Base-by-base conservation (phyloP, 2,797 vertebrate species). In the Myiothlypis coronata region DNA sequence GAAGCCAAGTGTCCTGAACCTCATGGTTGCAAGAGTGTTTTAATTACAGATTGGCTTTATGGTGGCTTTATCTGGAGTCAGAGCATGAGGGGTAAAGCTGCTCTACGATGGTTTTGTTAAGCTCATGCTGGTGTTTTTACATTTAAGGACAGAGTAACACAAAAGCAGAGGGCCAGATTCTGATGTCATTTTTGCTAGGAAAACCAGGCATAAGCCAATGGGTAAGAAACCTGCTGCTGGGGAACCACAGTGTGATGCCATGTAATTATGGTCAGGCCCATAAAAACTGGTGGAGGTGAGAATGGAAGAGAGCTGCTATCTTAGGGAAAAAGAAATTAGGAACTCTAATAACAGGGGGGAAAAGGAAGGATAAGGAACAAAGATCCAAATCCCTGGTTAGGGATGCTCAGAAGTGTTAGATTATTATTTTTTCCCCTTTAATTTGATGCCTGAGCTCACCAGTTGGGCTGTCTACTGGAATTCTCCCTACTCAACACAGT, bases 401-500 rank as follows among this genome's bases (percentile, higher is more conserved):
- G 17, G 59, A 41, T 0, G 0, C 41, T 91, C 24, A 59, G 35
- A 88, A 69, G 17, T 43, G 26, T 30, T 65, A n/a, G 12, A 47
- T 55, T 32, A 30, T 12, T 30, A 9, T 14, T 43, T 39, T 10
- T 4, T 11, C 4, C 11, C 19, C 7, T 39, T 53, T 46, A 32
- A 71, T 8, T 50, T 32, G 35, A 7, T 87, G 16, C 26, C 41
- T 64, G 14, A 5, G 0, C 69, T 67, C 43, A 10, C 27, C 19
- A 5, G 10, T 6, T 16, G 27, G 8, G 32, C 20, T 39, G 26
- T 4, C 12, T 50, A 46, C 15, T 47, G 52, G 57, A 75, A 79
- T 22, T 49, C 19, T 77, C 37, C 43, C 55, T 0, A 0, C 24
- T 63, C 17, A 9, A 12, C 0, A 0, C 0, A 0, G 11, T 37